Percentiles rank a stretch among this genome's conserved stretches.
Conservation (phyloP, 92 coral and sea anemone genomes). For the Ricordea florida region DNA sequence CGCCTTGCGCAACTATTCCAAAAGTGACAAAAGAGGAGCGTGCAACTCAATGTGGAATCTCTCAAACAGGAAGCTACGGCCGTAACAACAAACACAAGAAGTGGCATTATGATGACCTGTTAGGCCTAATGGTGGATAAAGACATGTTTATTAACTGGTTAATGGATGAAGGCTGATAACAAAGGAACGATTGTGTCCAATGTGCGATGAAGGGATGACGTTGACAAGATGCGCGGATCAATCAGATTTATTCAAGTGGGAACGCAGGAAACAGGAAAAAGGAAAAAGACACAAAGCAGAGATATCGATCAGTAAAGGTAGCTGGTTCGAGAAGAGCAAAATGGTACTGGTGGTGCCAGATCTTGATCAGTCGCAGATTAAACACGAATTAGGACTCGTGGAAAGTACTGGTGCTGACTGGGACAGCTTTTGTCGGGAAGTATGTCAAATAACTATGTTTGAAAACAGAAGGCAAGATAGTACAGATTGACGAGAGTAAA, state of each 20-base stretch:
- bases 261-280: constrained; percentile 23
- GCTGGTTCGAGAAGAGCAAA: constrained; percentile 57
- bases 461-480: constrained; percentile 32
- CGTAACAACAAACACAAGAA: too few species aligned
- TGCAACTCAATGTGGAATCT: too few species aligned
- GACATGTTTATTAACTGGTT: too few species aligned
- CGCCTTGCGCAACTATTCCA: too few species aligned
- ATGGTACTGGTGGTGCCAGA: constrained; percentile 46
- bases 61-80: too few species aligned
- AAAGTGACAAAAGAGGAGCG: too few species aligned
- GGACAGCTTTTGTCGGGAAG: constrained; percentile 40
- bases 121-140: too few species aligned
- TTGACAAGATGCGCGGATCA: constrained; percentile 37
- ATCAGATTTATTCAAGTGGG: constrained; percentile 56
- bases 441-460: constrained; percentile 24
- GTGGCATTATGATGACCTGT: too few species aligned
- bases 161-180: constrained; percentile 52
- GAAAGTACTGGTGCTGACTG: constrained; percentile 24
- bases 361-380: constrained; percentile 38
- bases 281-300: constrained; percentile 52
- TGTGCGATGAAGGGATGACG: constrained; percentile 31
- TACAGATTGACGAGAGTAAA: constrained; percentile 46
- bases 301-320: constrained; percentile 34
- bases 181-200: constrained; percentile 17
- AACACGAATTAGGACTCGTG: constrained; percentile 32